Evolutionary conservation across 2,113 vertebrate species (phyloP).

Genomic region (Glaucomys volans): DNA sequence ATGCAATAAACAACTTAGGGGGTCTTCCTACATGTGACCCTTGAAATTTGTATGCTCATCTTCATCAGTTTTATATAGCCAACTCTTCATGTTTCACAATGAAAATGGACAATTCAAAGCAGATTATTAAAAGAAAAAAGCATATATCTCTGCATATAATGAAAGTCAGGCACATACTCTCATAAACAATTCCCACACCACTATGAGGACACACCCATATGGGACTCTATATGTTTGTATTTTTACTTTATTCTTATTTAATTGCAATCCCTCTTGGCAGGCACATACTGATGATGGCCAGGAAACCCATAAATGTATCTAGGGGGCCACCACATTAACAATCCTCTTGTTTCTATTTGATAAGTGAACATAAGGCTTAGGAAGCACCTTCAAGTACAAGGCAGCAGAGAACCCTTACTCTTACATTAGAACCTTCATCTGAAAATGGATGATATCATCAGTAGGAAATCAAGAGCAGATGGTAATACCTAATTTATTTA

Average conservation of each 20-base stretch:
- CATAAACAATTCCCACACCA: background rate
- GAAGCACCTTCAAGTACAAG: background rate
- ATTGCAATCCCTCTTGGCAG: background rate
- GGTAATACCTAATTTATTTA: too few relatives aligned
- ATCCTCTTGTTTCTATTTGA: background rate
- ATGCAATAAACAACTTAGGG: background rate
- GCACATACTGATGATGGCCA: background rate
- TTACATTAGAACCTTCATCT: background rate
- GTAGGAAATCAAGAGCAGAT: background rate
- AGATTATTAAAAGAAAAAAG: background rate
- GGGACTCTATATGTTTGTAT: background rate
- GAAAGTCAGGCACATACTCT: background rate
- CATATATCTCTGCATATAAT: background rate
- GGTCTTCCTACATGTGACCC: background rate
- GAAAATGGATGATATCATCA: background rate
- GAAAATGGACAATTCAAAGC: constrained; percentile 56
- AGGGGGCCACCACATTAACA: background rate
- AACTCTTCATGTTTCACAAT: background rate
- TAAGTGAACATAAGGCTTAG: background rate
- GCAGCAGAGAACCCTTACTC: background rate
- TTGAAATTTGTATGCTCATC: background rate
- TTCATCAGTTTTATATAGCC: background rate
- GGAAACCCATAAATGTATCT: background rate
- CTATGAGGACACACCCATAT: background rate
- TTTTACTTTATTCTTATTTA: constrained; percentile 33